These are phyloP conservation scores for Acanthopleura granulata DNA, from an alignment of 2,888 invertebrate genomes.

Conservation along the genomic window DNA sequence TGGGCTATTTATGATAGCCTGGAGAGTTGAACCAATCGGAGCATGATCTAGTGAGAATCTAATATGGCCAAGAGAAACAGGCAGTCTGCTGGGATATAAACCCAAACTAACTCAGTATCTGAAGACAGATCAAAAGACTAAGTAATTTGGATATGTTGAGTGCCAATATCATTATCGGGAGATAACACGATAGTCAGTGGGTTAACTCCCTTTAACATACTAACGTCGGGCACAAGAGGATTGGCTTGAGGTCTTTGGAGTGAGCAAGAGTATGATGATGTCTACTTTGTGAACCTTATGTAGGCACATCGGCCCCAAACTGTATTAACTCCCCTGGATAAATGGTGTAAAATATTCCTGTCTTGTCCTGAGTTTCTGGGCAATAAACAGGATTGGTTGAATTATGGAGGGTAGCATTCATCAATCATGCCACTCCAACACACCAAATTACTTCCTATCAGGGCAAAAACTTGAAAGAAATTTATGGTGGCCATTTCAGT, in stretches of 20 bases:
- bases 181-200: too few relatives aligned
- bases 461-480: background rate
- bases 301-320: background rate
- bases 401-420: background rate
- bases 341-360: constrained; percentile 3
- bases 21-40: background rate
- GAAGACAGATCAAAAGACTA: too few relatives aligned
- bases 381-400: background rate
- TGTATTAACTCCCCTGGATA: background rate
- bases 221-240: too few relatives aligned
- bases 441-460: constrained; percentile 9
- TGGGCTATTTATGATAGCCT: background rate
- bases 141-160: too few relatives aligned
- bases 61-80: background rate
- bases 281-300: background rate
- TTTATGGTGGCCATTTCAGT: constrained; percentile 3
- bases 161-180: too few relatives aligned
- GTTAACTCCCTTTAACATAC: too few relatives aligned
- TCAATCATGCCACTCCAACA: background rate
- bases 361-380: background rate
- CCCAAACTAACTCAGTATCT: too few relatives aligned
- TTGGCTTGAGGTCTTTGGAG: too few relatives aligned
- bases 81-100: too few relatives aligned
- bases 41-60: background rate
- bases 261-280: background rate